Evolutionary conservation across 2,113 vertebrate species (phyloP).

Genomic region (Rynchops niger): DNA sequence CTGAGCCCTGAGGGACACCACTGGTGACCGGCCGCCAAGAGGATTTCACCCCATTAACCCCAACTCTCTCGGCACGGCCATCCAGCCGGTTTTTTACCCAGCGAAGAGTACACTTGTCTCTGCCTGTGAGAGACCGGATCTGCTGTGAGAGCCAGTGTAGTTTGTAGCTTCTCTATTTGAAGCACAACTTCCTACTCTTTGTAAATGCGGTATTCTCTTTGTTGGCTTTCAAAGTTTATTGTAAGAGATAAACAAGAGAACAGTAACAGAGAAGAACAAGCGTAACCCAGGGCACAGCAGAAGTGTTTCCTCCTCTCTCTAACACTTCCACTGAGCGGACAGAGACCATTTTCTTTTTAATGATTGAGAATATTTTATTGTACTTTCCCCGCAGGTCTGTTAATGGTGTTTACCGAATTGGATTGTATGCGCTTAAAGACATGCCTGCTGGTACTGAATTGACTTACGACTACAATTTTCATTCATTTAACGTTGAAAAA

Average conservation of each 20-base stretch:
- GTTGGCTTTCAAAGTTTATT: background rate
- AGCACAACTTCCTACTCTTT: background rate
- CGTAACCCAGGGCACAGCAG: background rate
- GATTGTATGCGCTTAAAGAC: conserved; percentile 93
- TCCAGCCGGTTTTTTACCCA: too few relatives aligned
- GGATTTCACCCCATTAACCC: too few relatives aligned
- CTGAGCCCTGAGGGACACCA: too few relatives aligned
- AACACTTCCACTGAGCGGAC: background rate
- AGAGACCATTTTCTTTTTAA: background rate
- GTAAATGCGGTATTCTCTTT: background rate
- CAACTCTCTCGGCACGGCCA: too few relatives aligned
- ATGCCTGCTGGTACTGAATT: conserved; percentile 92
- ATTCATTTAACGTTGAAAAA: conserved; percentile 97
- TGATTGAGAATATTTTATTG: background rate
- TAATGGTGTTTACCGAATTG: conserved; percentile 95
- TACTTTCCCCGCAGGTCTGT: conserved; percentile 82
- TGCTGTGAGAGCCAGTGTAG: accelerated
- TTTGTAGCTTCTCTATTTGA: background rate
- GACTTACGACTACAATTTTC: conserved; percentile 99
- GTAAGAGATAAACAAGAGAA: background rate
- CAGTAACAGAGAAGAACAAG: background rate
- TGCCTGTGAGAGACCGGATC: background rate
- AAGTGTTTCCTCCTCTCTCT: background rate
- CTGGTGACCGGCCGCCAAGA: too few relatives aligned
- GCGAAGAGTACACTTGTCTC: too few relatives aligned